These are phyloP conservation scores for Gallinago undulata DNA, from an alignment of 2,113 vertebrate genomes.

Conservation along the genomic window DNA sequence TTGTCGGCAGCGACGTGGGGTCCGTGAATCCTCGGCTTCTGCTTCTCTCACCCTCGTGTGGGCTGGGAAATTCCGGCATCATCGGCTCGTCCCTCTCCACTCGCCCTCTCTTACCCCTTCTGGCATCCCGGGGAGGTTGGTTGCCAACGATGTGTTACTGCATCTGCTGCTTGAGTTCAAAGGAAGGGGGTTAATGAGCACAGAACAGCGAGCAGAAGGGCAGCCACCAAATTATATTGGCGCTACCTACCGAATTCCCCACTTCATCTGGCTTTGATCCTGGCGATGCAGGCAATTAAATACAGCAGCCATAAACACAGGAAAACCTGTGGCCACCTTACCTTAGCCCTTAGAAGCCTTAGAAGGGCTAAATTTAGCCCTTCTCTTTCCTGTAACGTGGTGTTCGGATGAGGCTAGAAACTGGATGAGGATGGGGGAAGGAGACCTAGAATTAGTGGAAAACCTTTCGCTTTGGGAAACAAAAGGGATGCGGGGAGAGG, in stretches of 20 bases:
- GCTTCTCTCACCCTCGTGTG: fast-evolving
- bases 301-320: not conserved
- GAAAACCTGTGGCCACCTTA: not conserved
- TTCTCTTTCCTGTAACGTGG: fast-evolving
- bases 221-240: not conserved
- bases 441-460: not conserved
- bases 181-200: constrained; percentile 42
- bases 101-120: not conserved
- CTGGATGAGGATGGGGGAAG: not conserved
- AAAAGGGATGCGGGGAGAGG: not conserved
- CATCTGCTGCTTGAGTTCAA: constrained; percentile 20
- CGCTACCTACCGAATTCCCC: not conserved
- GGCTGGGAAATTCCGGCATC: not conserved
- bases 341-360: too few species aligned
- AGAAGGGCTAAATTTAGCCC: too few species aligned
- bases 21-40: not conserved
- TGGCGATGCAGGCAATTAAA: not conserved
- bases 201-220: not conserved
- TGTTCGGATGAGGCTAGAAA: not conserved
- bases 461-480: not conserved
- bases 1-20: not conserved
- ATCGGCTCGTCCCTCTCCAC: not conserved
- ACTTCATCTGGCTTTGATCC: not conserved
- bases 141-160: not conserved
- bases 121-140: not conserved